Base-by-base conservation (phyloP, 2,888 invertebrate genomes). In the Limnephilus rhombicus region DNA sequence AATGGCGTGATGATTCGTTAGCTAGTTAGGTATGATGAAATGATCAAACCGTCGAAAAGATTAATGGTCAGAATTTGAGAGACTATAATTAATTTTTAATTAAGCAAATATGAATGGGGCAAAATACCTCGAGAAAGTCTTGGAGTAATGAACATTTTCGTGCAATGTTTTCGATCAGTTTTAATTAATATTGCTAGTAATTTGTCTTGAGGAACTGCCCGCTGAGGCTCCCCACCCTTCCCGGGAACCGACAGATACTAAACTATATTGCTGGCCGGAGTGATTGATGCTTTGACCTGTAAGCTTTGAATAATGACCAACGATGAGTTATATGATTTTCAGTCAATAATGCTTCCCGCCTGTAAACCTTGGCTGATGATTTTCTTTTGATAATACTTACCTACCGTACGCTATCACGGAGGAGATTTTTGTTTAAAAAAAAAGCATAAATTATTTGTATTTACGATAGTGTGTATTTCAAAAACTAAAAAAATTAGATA, bases 221-320 rank as follows among this genome's bases (percentile, higher is more conserved):
- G 34, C 68, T 24, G 87, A 68, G 87, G n/a, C n/a, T 88, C 68
- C 81, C 89, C 83, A 45, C 80, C 85, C 80, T 85, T 45, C 37
- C 90, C 49, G 34, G 37, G 68, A 80, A 81, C 86, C 80, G 90
- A 81, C 86, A 90, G 92, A 92, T 90, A 92, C 85, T 92, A 92
- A 92, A 92, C 90, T 88, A 80, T 88, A 92, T 92, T 85, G 85
- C 90, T 53, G 90, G 45, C 86, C 82, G 89, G 68, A 81, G 85
- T 92, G 92, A 92, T 92, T 85, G 92, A 92, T 92, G 92, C 53
- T 85, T 85, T 90, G 92, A 92, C 90, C 90, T 85, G 92, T 90
- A 90, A 88, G 91, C 89, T 85, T 89, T 90, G 92, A 92, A 85
- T 92, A 82, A 85, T 88, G 90, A 90, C 88, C 92, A 53, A 85